Base-by-base conservation (phyloP, 2,113 vertebrate genomes). In the Hirundichthys speculiger region DNA sequence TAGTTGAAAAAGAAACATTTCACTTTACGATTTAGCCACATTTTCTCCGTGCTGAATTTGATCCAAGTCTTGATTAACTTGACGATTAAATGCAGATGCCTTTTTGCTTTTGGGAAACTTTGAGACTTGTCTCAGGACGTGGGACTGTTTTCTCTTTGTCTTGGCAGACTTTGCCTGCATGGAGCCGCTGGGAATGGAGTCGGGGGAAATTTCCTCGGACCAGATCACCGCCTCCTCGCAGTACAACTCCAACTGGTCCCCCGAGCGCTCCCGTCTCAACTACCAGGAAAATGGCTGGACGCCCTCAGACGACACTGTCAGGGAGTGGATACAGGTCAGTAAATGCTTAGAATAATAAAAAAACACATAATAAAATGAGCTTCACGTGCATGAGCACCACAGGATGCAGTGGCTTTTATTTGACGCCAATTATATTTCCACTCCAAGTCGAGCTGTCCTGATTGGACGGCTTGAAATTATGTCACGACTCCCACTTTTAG, bases 231-330 rank as follows among this genome's bases (percentile, higher is more conserved):
- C 94, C n/a, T 97, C 96, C 25, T 98, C 97, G 59, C 94, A 98
- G 89, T 99, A 99, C 48, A 97, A 96, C 1, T 75, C 86, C 85
- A 96, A 95, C 89, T 99, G 98, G 98, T 96, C 97, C 15, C 85
- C 96, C 1, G 94, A 96, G 69, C 95, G 96, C 49, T 96, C 96
- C 6, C 92, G 98, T 3, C 93, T 99, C 50, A 95, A 99, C 91
- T 96, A 97, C 80, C 90, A 86, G 3, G 95, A 96, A 77, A 99
- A 99, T 12, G 98, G 96, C 56, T 99, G 98, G 98, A 99, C 98
- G 1, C 98, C 98, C 0, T 95, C 96, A 14, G 93, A 96, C 30
- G 98, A 99, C 85, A 95, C 92, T 53, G 18, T 58, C 70, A 89
- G 76, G 82, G 96, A 99, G 70, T 99, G 97, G 96, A 95, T 99